These are phyloP conservation scores for Euura saliciscinereae DNA, from an alignment of 1,140 invertebrate genomes.

Conservation along the genomic window DNA sequence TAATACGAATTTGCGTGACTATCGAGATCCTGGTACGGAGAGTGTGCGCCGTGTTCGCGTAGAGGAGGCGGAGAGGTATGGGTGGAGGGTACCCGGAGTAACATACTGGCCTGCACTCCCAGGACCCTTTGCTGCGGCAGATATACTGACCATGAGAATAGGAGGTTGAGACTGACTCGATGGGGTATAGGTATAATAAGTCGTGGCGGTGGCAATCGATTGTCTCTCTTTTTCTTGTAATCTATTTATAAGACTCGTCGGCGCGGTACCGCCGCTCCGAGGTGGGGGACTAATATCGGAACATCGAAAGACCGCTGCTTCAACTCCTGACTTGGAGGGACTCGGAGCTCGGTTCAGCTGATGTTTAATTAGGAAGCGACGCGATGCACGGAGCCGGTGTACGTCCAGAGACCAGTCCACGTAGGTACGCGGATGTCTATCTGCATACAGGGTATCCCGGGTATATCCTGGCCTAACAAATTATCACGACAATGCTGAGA, in stretches of 20 bases:
- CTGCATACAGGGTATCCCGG: neutral
- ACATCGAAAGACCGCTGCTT: slow-evolving; percentile 43
- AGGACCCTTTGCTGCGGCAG: no score
- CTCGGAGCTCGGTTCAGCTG: slow-evolving; percentile 48
- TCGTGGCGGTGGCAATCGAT: slow-evolving; percentile 21
- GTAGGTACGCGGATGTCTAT: neutral
- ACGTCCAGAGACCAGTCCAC: neutral
- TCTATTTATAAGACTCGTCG: slow-evolving; percentile 42
- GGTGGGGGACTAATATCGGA: slow-evolving; percentile 56
- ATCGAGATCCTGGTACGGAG: neutral
- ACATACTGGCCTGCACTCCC: no score
- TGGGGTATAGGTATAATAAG: slow-evolving; percentile 13
- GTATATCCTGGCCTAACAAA: no score
- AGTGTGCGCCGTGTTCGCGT: neutral
- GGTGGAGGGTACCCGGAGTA: no score
- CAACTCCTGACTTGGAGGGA: slow-evolving; percentile 33
- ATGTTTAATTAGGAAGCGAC: slow-evolving; percentile 62
- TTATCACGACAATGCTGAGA: no score
- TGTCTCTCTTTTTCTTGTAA: slow-evolving; percentile 34
- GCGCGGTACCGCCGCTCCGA: slow-evolving; percentile 15
- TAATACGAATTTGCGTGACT: slow-evolving; percentile 2
- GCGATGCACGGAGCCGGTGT: slow-evolving; percentile 8
- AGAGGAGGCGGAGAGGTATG: neutral
- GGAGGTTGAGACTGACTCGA: slow-evolving; percentile 8
- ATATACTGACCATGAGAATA: no score